Conservation (phyloP, 2,113 vertebrate species). For the Xyrauchen texanus region DNA sequence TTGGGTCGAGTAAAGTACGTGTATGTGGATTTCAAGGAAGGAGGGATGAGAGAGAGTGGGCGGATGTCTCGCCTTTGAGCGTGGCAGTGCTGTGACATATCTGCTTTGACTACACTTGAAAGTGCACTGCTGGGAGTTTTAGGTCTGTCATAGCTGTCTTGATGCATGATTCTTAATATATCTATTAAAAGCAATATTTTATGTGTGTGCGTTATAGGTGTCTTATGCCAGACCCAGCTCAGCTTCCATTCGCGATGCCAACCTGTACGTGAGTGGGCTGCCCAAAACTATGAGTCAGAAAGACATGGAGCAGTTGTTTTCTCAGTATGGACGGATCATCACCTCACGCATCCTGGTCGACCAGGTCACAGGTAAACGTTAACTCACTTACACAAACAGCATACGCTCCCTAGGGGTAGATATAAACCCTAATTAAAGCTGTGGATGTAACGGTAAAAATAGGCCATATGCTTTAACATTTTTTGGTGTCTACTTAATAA, state of each 20-base stretch:
- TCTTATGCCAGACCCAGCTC: slow-evolving; percentile 93
- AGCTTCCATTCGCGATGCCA: slow-evolving; percentile 92
- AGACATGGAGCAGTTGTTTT: slow-evolving; percentile 96
- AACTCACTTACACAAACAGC: slow-evolving; percentile 38
- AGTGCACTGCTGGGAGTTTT: slow-evolving; percentile 29
- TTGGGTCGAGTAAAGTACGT: slow-evolving; percentile 10
- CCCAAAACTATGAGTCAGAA: slow-evolving; percentile 96
- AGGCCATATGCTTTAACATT: not conserved
- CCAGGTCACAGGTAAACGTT: slow-evolving; percentile 89
- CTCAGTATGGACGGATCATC: slow-evolving; percentile 95
- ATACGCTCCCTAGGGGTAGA: not conserved
- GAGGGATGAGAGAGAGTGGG: slow-evolving; percentile 32
- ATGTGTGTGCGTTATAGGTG: slow-evolving; percentile 72
- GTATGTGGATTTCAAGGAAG: slow-evolving; percentile 23
- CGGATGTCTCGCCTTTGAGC: slow-evolving; percentile 7
- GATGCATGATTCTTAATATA: slow-evolving; percentile 25
- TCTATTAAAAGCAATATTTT: slow-evolving; percentile 11
- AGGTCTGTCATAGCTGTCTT: slow-evolving; percentile 33
- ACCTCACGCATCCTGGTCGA: slow-evolving; percentile 94
- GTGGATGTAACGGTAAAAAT: not conserved
- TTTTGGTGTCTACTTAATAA: not conserved
- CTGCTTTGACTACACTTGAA: slow-evolving; percentile 21
- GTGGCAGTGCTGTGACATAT: slow-evolving; percentile 22
- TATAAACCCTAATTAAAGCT: slow-evolving; percentile 2
- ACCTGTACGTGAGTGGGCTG: slow-evolving; percentile 93